These are phyloP conservation scores for Poecilobothrus nobilitatus DNA, from an alignment of 2,888 invertebrate genomes.

Conservation along the genomic window DNA sequence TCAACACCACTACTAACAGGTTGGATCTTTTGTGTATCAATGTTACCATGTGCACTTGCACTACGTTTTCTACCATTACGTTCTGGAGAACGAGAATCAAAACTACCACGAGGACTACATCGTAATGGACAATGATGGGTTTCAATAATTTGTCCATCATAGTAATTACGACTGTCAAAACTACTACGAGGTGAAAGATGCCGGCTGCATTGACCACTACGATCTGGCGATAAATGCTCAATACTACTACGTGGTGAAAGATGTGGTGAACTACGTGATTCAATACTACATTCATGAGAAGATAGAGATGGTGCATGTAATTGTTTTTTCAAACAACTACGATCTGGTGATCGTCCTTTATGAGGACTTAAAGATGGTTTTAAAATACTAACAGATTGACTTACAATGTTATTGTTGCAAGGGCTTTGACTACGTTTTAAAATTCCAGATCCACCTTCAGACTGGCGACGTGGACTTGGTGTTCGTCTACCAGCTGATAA, in stretches of 20 bases:
- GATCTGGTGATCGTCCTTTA: conserved; percentile 41
- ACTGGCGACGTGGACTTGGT: conserved; percentile 39
- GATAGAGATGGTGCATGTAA: conserved; percentile 26
- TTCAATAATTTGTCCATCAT: conserved; percentile 36
- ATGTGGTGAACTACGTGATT: conserved; percentile 37
- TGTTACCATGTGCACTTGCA: conserved; percentile 42
- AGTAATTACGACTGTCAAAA: conserved; percentile 41
- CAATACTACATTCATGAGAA: conserved; percentile 38
- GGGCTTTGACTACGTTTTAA: conserved; percentile 38
- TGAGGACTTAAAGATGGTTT: conserved; percentile 39
- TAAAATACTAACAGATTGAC: conserved; percentile 28
- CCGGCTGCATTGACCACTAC: conserved; percentile 32
- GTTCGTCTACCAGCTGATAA: conserved; percentile 35
- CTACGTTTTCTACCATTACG: conserved; percentile 36
- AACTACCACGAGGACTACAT: conserved; percentile 34
- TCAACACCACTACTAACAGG: conserved; percentile 26
- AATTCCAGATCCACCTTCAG: conserved; percentile 41
- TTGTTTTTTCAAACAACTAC: conserved; percentile 40
- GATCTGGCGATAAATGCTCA: conserved; percentile 41
- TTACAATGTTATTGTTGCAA: conserved; percentile 12
- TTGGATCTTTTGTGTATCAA: conserved; percentile 33
- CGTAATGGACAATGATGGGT: conserved; percentile 27
- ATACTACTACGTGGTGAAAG: conserved; percentile 40
- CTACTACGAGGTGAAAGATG: conserved; percentile 40
- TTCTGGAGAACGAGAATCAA: conserved; percentile 34